These are phyloP conservation scores for Hypsibius dujardini DNA, from an alignment of 1,140 invertebrate genomes.

Conservation along the genomic window DNA sequence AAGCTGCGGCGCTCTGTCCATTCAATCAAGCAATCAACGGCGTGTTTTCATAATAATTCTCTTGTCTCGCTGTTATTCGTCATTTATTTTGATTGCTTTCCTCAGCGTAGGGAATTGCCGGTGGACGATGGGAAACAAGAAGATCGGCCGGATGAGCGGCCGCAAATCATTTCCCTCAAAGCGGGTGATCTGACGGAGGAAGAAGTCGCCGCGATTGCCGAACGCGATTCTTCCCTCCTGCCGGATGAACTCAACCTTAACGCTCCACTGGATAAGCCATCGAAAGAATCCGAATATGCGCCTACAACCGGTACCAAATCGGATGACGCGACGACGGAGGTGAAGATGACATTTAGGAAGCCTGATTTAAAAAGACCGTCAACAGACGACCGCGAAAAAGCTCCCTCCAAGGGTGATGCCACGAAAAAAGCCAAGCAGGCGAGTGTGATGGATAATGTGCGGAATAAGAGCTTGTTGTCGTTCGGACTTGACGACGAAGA, in stretches of 20 bases:
- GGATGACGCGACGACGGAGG: not conserved
- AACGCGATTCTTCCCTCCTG: not conserved
- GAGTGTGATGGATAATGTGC: not conserved
- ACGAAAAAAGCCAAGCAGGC: not conserved
- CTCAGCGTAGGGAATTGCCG: too few species aligned
- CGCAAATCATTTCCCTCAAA: not conserved
- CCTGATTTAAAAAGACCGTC: slow-evolving; percentile 6
- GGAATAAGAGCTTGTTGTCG: slow-evolving; percentile 7
- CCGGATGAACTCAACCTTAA: not conserved
- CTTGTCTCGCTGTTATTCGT: too few species aligned
- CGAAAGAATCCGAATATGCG: not conserved
- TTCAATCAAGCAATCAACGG: too few species aligned
- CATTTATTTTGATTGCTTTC: too few species aligned
- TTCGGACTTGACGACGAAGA: slow-evolving; percentile 4
- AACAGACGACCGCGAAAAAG: not conserved
- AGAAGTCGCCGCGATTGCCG: not conserved
- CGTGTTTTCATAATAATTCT: too few species aligned
- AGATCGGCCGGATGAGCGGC: not conserved
- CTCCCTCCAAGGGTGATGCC: not conserved
- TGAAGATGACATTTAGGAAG: not conserved
- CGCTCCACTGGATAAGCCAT: not conserved
- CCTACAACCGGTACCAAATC: not conserved
- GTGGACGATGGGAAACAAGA: not conserved
- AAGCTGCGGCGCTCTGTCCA: too few species aligned
- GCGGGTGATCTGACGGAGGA: slow-evolving; percentile 3